Base-by-base conservation (phyloP, 2,888 invertebrate genomes). In the Lobophora halterata region DNA sequence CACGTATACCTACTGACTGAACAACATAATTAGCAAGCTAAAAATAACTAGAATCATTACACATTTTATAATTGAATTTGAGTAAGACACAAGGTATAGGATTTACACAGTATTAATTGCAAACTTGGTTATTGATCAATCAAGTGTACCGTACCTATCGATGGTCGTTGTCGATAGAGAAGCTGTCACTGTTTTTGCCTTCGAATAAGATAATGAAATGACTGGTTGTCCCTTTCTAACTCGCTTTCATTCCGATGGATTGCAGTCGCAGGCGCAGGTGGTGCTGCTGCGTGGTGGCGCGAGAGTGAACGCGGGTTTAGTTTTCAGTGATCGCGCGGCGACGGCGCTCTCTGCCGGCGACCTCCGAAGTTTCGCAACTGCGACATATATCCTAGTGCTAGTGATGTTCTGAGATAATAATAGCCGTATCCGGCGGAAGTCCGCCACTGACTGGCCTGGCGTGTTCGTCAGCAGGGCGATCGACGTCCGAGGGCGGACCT, bases 241-340 rank as follows among this genome's bases (percentile, higher is more conserved):
- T 49, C 73, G 73, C 82, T 85, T 85, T 85, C 85, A 67, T 78
- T 70, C 56, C 56, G 59, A 61, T 46, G 62, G 52, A 62, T 65
- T 61, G 64, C 65, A 61, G 43, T 35, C 39, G 50, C 45, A 36
- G 35, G 40, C 56, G 46, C 42, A 45, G 52, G 35, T 46, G 35
- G 33, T 36, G 50, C 30, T 25, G 46, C 44, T 34, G 48, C 50
- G 38, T 46, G 58, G 61, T 48, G 49, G 58, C 65, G 68, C 71
- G 67, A 72, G 75, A 73, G 71, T 68, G 68, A 68, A 56, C 66
- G 66, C 67, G 56, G 63, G 58, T 65, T 79, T 80, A 80, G 85
- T 86, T 86, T 83, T 80, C 76, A 79, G 80, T 77, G 74, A 69
- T 72, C 79, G 72, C 78, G 86, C 80, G 76, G 61, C 70, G 69